Evolutionary conservation across 2,888 invertebrate species (phyloP), one percentile per base, ranked within the genome.

Genomic region (Encarsia formosa): DNA sequence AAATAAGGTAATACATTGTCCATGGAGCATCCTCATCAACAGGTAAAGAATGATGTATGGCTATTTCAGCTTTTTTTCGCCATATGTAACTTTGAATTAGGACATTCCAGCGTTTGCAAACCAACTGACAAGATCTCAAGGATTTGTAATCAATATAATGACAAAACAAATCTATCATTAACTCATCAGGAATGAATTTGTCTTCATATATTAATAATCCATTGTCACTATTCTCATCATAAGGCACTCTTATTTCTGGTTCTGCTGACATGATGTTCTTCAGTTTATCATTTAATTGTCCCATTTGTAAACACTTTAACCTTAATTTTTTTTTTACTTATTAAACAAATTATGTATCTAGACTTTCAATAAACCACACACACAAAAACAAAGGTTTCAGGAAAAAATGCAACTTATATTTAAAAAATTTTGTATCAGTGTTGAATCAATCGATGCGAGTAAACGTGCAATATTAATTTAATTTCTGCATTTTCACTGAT

Each of bases 31-130:
- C 57, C n/a, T 66, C 62, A 40, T 67, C 63, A 0, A 65, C 59
- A 40, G 68, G 59, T 20, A 73, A 58, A 16, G 56, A 55, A 41
- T 58, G 56, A 6, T 57, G 59, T 19, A 65, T 38, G n/a, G 62
- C 56, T 31, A 59, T 46, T 56, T 71, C 68, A 1, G 69, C 70
- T 54, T 74, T 75, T 39, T 69, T 64, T n/a, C 70, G 69, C 75
- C 75, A 76, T 3, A 75, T 66, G 13, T 71, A 67, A 18, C 56
- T 70, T 59, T 74, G 73, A 20, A 79, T 73, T 22, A 79, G 57
- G 22, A 66, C 65, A 49, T 73, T 72, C 81, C 81, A 81, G 32
- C 69, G 69, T 61, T 74, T 75, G 57, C 80, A 81, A 2, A 81
- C 80, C 23, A 74, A 56, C 43, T 75, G 73, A 55, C 75, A 74